phyloP scores from a whole-genome alignment of 2,113 vertebrate genomes.

The Sander vitreus region DNA sequence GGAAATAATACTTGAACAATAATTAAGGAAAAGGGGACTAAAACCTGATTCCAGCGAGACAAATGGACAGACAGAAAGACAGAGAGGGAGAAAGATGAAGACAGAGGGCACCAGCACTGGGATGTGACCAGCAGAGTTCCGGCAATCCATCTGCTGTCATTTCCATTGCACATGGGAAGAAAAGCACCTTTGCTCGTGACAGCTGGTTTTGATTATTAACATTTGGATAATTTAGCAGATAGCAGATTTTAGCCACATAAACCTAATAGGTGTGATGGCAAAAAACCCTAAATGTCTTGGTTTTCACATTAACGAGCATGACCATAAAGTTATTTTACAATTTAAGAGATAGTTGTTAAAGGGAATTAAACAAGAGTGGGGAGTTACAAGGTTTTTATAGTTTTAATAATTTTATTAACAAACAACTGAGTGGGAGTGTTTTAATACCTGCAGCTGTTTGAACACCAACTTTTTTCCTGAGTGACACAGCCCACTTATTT shows the following conservation, averaged over 20 bases:
- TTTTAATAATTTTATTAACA: conserved; percentile 28
- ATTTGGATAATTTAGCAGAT: conserved; percentile 16
- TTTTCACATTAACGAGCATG: not conserved
- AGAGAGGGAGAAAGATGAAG: conserved; percentile 33
- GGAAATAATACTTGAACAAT: not conserved
- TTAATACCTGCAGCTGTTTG: conserved; percentile 38
- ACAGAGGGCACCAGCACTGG: conserved; percentile 24
- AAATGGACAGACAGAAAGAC: conserved; percentile 16
- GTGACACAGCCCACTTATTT: conserved; percentile 23
- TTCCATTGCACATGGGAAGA: not conserved
- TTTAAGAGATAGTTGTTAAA: not conserved
- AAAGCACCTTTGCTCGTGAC: conserved; percentile 26
- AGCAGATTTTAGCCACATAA: not conserved
- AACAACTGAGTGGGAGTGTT: not conserved
- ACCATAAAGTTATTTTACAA: not conserved
- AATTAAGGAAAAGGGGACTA: not conserved
- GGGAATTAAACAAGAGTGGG: conserved; percentile 1
- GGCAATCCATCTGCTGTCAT: conserved; percentile 38
- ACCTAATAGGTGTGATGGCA: not conserved
- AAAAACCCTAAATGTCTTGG: not conserved
- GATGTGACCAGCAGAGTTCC: conserved; percentile 41
- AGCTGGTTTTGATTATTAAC: conserved; percentile 27
- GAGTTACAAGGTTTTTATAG: conserved; percentile 2
- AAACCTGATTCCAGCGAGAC: conserved; percentile 1
- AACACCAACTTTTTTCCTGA: conserved; percentile 29